Evolutionary conservation across 1,140 invertebrate species (phyloP).

Genomic region (Brachionus asplanchnoidis): DNA sequence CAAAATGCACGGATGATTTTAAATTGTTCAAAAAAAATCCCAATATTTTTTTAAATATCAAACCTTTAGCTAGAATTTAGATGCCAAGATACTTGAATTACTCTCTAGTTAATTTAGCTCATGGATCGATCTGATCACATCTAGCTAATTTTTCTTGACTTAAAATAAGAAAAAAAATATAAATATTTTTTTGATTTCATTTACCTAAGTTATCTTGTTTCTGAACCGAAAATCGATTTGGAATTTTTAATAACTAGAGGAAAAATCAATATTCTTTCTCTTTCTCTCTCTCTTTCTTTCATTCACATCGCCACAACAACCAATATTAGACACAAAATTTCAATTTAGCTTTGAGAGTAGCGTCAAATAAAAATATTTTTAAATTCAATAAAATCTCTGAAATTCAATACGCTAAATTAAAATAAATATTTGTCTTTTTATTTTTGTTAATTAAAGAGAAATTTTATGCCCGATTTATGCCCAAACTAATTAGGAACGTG

Average conservation of each 20-base stretch:
- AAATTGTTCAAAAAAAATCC: neutral
- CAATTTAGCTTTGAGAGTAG: neutral
- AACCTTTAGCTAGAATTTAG: neutral
- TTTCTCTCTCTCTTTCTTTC: too few relatives aligned
- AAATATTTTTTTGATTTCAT: neutral
- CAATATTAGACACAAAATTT: neutral
- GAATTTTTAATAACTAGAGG: neutral
- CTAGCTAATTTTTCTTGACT: neutral
- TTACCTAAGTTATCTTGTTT: neutral
- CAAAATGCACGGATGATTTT: neutral
- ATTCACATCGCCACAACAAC: neutral
- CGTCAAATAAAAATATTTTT: neutral
- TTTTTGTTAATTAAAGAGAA: neutral
- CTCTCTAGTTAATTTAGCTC: neutral
- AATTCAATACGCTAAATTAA: neutral
- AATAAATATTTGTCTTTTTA: neutral
- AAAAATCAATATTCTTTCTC: constrained; percentile 1
- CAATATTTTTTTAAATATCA: neutral
- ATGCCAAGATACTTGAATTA: neutral
- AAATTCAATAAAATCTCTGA: neutral
- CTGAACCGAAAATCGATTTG: neutral
- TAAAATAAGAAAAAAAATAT: neutral
- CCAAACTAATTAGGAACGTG: neutral
- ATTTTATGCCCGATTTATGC: neutral
- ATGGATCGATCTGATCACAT: neutral